Evolutionary conservation across 2,888 invertebrate genomes (phyloP).

Genomic region (Steinernema scapterisci): DNA sequence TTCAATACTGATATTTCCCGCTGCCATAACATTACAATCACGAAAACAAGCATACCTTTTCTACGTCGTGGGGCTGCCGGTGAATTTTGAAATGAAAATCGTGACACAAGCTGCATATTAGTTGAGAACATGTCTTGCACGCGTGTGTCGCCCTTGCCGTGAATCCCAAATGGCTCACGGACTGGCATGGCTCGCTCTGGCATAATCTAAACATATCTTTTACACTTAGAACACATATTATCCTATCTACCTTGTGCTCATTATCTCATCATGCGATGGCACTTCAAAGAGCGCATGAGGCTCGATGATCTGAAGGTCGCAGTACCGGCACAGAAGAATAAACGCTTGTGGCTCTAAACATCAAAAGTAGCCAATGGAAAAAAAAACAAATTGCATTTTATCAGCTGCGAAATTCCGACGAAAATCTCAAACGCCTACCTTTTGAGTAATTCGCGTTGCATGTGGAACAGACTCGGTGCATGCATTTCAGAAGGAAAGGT

Average conservation of each 20-base stretch:
- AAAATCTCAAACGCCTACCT: neutral
- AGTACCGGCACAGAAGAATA: neutral
- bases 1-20: neutral
- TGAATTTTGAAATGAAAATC: neutral
- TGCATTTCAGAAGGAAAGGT: constrained; percentile 4
- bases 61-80: neutral
- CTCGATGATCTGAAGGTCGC: neutral
- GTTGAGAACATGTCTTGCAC: constrained; percentile 3
- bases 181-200: constrained; percentile 1
- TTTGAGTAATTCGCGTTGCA: neutral
- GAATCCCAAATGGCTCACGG: neutral
- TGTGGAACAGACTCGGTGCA: neutral
- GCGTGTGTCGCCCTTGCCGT: neutral
- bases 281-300: constrained; percentile 2
- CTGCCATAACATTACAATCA: neutral
- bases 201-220: neutral
- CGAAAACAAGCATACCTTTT: neutral
- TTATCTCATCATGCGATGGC: neutral
- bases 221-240: neutral
- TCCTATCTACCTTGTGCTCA: neutral
- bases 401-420: too few relatives aligned
- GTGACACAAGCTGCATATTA: neutral
- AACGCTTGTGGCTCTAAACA: constrained; percentile 10
- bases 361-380: neutral
- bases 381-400: neutral